A percentile compares a stretch with the other conserved stretches of the same genome.
Conservation (phyloP, 2,113 vertebrate genomes). For the Thunnus maccoyii region DNA sequence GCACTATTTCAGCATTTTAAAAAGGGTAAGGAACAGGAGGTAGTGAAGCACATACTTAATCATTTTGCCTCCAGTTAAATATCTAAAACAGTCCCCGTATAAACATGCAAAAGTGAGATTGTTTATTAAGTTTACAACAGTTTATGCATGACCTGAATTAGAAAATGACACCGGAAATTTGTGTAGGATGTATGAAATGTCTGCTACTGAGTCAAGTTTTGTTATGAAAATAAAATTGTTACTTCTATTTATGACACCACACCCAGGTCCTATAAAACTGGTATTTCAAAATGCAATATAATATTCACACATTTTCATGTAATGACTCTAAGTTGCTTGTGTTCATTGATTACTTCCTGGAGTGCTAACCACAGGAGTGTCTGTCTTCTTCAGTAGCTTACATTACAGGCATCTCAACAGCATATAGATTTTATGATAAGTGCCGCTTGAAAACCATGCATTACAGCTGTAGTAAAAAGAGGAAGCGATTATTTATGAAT, state of each 20-base stretch:
- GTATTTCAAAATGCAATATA: background rate
- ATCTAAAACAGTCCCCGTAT: conserved; percentile 64
- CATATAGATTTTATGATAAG: conserved; percentile 75
- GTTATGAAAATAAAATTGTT: conserved; percentile 16
- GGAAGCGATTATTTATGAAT: conserved; percentile 82
- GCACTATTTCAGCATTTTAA: conserved; percentile 72
- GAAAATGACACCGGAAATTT: conserved; percentile 20
- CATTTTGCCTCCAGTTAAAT: conserved; percentile 69
- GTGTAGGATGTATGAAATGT: conserved; percentile 28
- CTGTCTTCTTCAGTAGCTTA: conserved; percentile 27
- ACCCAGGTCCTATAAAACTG: background rate
- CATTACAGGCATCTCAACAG: conserved; percentile 39
- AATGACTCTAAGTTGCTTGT: background rate
- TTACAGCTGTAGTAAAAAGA: conserved; percentile 61
- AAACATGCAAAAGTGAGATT: conserved; percentile 61
- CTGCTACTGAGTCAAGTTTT: conserved; percentile 21
- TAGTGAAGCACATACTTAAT: conserved; percentile 68
- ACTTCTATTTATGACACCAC: background rate
- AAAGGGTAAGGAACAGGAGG: conserved; percentile 64
- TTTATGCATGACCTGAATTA: conserved; percentile 23
- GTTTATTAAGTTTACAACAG: conserved; percentile 54
- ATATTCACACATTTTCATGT: background rate
- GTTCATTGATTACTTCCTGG: conserved; percentile 51
- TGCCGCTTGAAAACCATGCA: conserved; percentile 60
- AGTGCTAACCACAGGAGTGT: conserved; percentile 19